Base-by-base conservation (phyloP, 2,113 vertebrate species). In the Tragelaphus imberbis region DNA sequence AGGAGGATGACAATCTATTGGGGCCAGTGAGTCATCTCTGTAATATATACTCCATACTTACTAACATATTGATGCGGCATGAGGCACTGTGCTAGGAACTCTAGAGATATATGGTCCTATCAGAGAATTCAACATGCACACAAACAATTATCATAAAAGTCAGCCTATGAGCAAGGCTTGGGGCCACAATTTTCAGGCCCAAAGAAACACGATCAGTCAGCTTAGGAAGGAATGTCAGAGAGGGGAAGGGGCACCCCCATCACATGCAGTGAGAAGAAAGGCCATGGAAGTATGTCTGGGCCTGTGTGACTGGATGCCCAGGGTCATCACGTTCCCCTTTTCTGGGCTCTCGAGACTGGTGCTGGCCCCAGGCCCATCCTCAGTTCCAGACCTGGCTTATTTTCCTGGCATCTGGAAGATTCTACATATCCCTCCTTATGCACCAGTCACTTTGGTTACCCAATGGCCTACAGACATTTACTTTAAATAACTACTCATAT, bases 381-480 rank as follows among this genome's bases (percentile, higher is more conserved):
- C 79, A 12, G 9, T 49, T 90, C 55, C 92, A 84, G 80, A 88
- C 33, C 2, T 11, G 82, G 79, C 86, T 94, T 96, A 44, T 91
- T 86, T 85, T 85, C 33, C 59, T 61, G n/a, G 77, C 77, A 93
- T 87, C 59, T 96, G 80, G 25, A 87, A 93, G 89, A 82, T 85
- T 82, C 82, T 84, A 59, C 56, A 40, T 44, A 51, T n/a, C 17
- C 59, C 25, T 23, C 36, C 25, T 71, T 30, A 25, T 63, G 55
- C 9, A 19, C 19, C 21, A 81, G 28, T 96, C 91, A 40, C 30
- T 93, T 94, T 81, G 94, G 75, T 86, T 88, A 88, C 77, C 61
- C 95, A 96, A 92, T 40, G 80, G 82, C 89, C 92, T 89, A 82
- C 25, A 93, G 82, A 95, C 75, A 90, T 88, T 94, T 93, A 56